A percentile compares a stretch with the other conserved stretches of the same genome.
Evolutionary conservation across 2,113 vertebrate genomes (phyloP).

Genomic region (Nansenia antarctica): DNA sequence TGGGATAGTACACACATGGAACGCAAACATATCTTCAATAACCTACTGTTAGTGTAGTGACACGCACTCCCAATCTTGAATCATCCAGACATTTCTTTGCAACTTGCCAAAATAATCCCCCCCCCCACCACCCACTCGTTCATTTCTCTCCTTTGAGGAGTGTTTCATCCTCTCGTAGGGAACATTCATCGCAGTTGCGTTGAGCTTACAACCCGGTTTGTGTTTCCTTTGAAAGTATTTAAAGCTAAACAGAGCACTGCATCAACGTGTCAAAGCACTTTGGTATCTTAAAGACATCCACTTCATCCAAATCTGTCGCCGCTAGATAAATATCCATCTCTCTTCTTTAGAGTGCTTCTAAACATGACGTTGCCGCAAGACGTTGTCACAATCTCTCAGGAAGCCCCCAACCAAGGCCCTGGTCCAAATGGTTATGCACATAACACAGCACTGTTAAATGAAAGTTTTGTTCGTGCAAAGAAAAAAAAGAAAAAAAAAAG

Average conservation of each 20-base stretch:
- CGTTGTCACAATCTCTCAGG: background rate
- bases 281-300: constrained; percentile 13
- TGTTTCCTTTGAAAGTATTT: constrained; percentile 7
- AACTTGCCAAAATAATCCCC: constrained; percentile 21
- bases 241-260: constrained; percentile 16
- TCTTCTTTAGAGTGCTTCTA: constrained; percentile 17
- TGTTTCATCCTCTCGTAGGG: constrained; percentile 17
- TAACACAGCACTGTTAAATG: constrained; percentile 20
- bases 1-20: constrained; percentile 18
- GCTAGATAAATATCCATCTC: constrained; percentile 19
- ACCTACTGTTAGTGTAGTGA: constrained; percentile 15
- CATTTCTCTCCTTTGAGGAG: constrained; percentile 18
- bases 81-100: constrained; percentile 18
- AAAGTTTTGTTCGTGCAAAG: constrained; percentile 57
- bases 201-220: constrained; percentile 6
- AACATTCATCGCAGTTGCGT: constrained; percentile 11
- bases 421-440: background rate
- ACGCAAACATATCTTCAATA: constrained; percentile 3
- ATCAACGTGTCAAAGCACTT: constrained; percentile 14
- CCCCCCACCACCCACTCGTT: background rate
- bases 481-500: constrained; percentile 47
- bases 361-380: background rate
- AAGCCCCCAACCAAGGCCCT: constrained; percentile 12
- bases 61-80: constrained; percentile 28
- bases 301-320: constrained; percentile 2